Evolutionary conservation across 1,140 invertebrate species (phyloP), one percentile per base, ranked within the genome.

Genomic region (Lasioglossum albipes): DNA sequence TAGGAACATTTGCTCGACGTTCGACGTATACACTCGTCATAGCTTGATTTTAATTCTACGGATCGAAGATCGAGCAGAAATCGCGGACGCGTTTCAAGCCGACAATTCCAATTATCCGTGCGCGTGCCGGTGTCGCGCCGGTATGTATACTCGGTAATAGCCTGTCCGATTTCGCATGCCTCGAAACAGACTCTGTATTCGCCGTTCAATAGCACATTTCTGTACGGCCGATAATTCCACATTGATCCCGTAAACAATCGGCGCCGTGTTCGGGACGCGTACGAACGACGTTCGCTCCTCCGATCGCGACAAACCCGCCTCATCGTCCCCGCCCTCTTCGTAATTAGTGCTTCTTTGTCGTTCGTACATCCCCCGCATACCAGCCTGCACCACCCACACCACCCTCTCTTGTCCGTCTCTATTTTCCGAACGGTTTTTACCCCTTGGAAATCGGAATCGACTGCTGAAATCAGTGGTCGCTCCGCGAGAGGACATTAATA

Each of bases 51-150:
- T 27, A 27, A 27, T 27, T 27, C 27, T 0, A 45, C 7, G 45
- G 45, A 9, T 45, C 7, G 45, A 45, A 12, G 45, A 45, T 45
- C 42, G 42, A 49, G 12, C 45, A 10, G 13, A 13, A 49, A 49
- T 49, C 45, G 45, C 45, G 9, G 1, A 13, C 45, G 45, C 13
- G 10, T 49, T 49, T 12, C 2, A 20, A 36, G 20, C 22, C 54
- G 79, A 61, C 62, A 73, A 74, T 74, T 74, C 49, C 70, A 74
- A 74, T 79, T 66, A 79, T 79, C 62, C 4, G 57, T 7, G 42
- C 75, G 70, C 77, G 77, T 73, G 70, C 62, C 49, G 41, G 31
- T 31, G 61, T 73, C 61, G 20, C 10, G 36, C 7, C 20, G 52
- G 77, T 57, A 66, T 59, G 77, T 41, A 45, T 66, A 57, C 70